Evolutionary conservation across 2,113 vertebrate genomes (phyloP).

Genomic region (Centrocercus urophasianus): DNA sequence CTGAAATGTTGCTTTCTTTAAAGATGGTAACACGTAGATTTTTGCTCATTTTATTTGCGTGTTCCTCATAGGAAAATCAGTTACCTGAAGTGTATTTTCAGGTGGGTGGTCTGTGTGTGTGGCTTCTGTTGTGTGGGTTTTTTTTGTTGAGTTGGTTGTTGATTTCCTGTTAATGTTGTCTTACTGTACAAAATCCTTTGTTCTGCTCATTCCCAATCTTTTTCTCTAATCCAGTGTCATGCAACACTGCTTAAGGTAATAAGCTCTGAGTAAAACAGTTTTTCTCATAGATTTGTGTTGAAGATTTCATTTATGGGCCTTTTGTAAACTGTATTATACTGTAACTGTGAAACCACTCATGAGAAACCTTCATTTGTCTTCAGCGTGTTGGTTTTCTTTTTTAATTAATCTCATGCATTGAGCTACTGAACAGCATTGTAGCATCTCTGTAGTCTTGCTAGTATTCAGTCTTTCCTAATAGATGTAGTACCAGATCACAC

Average conservation of each 20-base stretch:
- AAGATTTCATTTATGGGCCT: conserved; percentile 9
- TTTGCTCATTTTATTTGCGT: not conserved
- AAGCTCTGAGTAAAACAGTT: conserved; percentile 17
- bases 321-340: not conserved
- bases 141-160: not conserved
- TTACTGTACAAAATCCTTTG: not conserved
- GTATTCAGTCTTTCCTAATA: not conserved
- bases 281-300: not conserved
- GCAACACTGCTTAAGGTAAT: conserved; percentile 38
- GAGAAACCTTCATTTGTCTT: not conserved
- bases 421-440: not conserved
- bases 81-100: not conserved
- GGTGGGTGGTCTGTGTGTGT: not conserved
- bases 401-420: not conserved
- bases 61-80: not conserved
- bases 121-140: not conserved
- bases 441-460: not conserved
- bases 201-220: not conserved
- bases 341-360: not conserved
- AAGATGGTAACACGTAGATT: not conserved
- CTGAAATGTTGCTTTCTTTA: not conserved
- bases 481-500: not conserved
- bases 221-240: conserved; percentile 3
- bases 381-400: not conserved
- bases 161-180: not conserved